These are phyloP conservation scores for Trachelus tabidus DNA, from an alignment of 2,888 invertebrate species.

Conservation along the genomic window DNA sequence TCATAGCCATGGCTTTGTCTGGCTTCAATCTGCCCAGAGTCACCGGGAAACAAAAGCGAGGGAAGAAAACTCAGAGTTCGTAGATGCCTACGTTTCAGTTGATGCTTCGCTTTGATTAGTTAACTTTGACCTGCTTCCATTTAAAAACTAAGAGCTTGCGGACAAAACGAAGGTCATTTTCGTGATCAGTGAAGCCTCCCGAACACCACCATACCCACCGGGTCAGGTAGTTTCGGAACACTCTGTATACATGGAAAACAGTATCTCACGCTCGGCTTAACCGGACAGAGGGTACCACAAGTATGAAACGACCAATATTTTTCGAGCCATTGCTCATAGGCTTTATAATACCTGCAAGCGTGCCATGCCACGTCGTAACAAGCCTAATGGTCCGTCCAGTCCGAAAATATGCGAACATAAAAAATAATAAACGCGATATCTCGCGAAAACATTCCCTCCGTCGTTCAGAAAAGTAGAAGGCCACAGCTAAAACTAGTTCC, in stretches of 20 bases:
- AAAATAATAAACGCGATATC: constrained; percentile 16
- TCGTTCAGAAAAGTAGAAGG: constrained; percentile 1
- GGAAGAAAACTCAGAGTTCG: no score
- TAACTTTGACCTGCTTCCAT: no score
- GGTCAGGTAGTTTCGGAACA: no score
- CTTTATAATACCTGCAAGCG: constrained; percentile 1
- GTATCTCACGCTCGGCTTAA: background rate
- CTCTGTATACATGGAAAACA: background rate
- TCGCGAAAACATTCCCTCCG: background rate
- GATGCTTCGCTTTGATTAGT: no score
- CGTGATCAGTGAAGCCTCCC: no score
- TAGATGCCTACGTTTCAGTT: no score
- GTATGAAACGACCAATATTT: constrained; percentile 16
- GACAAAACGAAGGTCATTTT: no score
- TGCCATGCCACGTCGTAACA: constrained; percentile 7
- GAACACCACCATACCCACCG: no score
- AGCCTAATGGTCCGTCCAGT: constrained; percentile 10
- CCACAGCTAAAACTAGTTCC: background rate
- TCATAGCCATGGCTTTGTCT: no score
- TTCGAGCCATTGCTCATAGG: constrained; percentile 15
- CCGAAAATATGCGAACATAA: constrained; percentile 19
- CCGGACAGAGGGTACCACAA: background rate
- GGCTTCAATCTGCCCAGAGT: no score
- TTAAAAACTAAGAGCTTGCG: no score
- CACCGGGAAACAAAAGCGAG: no score